A percentile compares a stretch with the other conserved stretches of the same genome.
Evolutionary conservation across 2,113 vertebrate species (phyloP).

Genomic region (Podarcis raffonei): DNA sequence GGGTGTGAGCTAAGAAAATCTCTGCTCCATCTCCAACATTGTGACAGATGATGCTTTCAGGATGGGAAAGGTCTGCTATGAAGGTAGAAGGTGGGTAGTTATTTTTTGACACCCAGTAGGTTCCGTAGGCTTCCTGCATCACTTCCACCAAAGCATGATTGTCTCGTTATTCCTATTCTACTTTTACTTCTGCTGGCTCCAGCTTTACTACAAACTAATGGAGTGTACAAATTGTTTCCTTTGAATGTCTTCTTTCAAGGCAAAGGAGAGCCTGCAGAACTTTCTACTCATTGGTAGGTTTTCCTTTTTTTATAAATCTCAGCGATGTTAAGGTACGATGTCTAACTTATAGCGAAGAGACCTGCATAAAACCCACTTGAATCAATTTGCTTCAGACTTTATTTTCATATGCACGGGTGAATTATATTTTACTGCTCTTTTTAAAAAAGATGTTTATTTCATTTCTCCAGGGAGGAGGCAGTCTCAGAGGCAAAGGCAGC

Average conservation of each 20-base stretch:
- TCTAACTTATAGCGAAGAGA: neutral
- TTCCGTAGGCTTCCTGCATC: conserved; percentile 16
- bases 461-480: neutral
- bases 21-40: conserved; percentile 21
- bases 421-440: neutral
- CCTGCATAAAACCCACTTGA: neutral
- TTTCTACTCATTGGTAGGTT: neutral
- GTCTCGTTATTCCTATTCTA: conserved; percentile 16
- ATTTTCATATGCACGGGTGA: neutral
- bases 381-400: conserved; percentile 20
- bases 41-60: conserved; percentile 43
- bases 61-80: conserved; percentile 8
- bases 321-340: neutral
- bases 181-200: neutral
- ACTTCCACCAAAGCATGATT: conserved; percentile 6
- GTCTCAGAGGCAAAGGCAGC: neutral
- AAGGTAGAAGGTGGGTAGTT: no score
- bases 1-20: neutral
- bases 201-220: neutral
- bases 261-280: neutral
- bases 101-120: no score
- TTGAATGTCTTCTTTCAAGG: conserved; percentile 1
- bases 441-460: neutral
- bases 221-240: conserved; percentile 8
- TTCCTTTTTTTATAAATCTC: neutral